Evolutionary conservation across 2,888 invertebrate species (phyloP).

Genomic region (Pyrrhia umbra): DNA sequence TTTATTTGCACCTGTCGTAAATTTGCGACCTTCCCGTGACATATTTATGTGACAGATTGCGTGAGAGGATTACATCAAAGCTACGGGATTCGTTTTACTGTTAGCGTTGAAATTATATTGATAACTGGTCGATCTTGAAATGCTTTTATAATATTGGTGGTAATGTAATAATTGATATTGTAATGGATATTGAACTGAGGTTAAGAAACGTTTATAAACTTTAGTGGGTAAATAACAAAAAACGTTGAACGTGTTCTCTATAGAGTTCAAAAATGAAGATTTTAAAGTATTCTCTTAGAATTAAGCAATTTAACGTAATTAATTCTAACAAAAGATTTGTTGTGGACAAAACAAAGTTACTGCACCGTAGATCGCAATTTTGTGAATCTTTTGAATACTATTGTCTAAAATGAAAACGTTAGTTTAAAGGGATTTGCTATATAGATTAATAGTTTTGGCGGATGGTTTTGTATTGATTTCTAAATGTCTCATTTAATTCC

Average conservation of each 20-base stretch:
- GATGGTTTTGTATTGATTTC: background rate
- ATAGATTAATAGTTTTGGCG: background rate
- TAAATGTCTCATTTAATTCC: background rate
- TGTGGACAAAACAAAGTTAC: conserved; percentile 48
- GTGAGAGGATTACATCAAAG: conserved; percentile 57
- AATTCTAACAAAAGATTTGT: conserved; percentile 53
- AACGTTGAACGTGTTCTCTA: conserved; percentile 8
- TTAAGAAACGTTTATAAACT: conserved; percentile 17
- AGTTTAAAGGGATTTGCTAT: background rate
- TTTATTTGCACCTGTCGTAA: conserved; percentile 83
- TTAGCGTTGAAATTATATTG: conserved; percentile 49
- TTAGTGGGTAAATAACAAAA: too few relatives aligned
- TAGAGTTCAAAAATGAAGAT: conserved; percentile 5
- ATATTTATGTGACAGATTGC: conserved; percentile 63
- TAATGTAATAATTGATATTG: background rate
- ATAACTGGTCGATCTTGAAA: conserved; percentile 22
- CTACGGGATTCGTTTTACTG: conserved; percentile 52
- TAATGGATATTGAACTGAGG: background rate
- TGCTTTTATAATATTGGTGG: background rate
- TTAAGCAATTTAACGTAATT: conserved; percentile 49
- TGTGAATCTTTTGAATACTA: conserved; percentile 34
- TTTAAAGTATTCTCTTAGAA: conserved; percentile 19
- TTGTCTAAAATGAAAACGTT: conserved; percentile 23
- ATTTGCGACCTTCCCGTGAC: conserved; percentile 69
- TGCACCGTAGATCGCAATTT: conserved; percentile 34